Conservation (phyloP, 1,140 invertebrate species). For the Drosophila saltans region DNA sequence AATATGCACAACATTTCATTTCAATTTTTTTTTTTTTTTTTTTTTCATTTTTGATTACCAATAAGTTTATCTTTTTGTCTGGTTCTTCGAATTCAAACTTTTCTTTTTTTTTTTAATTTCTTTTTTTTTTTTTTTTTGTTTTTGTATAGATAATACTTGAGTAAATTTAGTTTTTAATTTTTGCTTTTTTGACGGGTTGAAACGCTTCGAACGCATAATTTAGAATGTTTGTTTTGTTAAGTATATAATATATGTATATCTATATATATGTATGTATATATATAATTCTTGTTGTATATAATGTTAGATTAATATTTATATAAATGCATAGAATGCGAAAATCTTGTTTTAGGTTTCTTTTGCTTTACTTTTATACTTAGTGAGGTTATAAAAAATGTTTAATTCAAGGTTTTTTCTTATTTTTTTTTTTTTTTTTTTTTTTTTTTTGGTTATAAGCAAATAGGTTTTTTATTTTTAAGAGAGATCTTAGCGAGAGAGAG, state of each 20-base stretch:
- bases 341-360: slow-evolving; percentile 50
- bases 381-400: slow-evolving; percentile 58
- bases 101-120: slow-evolving; percentile 5
- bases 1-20: slow-evolving; percentile 74
- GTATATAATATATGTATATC: slow-evolving; percentile 33
- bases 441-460: slow-evolving; percentile 13
- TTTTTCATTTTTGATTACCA: slow-evolving; percentile 75
- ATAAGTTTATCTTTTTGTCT: slow-evolving; percentile 51
- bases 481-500: slow-evolving; percentile 1
- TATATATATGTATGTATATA: slow-evolving; percentile 34
- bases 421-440: slow-evolving; percentile 1
- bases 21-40: slow-evolving; percentile 35
- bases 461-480: slow-evolving; percentile 5
- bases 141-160: slow-evolving; percentile 69
- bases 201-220: slow-evolving; percentile 78
- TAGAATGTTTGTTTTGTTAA: slow-evolving; percentile 68
- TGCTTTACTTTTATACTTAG: slow-evolving; percentile 47
- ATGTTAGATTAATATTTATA: slow-evolving; percentile 39
- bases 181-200: slow-evolving; percentile 48
- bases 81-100: slow-evolving; percentile 76
- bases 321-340: slow-evolving; percentile 78
- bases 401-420: slow-evolving; percentile 6
- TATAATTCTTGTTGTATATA: slow-evolving; percentile 24
- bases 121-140: slow-evolving; percentile 31
- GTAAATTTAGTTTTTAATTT: slow-evolving; percentile 60